Conservation (phyloP, 2,797 vertebrate genomes). For the Pithecia hirsuta region DNA sequence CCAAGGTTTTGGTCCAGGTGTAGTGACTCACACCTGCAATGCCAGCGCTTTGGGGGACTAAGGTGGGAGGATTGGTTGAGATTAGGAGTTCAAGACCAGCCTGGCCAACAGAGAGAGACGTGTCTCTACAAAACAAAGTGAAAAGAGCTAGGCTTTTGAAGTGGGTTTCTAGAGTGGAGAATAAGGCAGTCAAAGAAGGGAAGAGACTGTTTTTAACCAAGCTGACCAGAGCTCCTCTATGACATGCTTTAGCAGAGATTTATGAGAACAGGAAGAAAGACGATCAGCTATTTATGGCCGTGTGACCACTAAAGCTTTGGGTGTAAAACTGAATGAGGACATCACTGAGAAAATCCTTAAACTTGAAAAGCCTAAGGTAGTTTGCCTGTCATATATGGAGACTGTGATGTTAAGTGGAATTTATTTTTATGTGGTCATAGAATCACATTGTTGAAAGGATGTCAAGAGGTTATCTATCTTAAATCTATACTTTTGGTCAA, state of each 20-base stretch:
- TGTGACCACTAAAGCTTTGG: background rate
- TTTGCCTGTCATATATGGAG: background rate
- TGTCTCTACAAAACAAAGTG: background rate
- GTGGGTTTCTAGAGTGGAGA: background rate
- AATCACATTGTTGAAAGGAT: background rate
- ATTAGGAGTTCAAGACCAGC: background rate
- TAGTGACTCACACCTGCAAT: background rate
- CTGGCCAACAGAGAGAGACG: background rate
- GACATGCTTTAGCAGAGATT: background rate
- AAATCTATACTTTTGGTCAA: background rate
- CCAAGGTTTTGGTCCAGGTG: background rate
- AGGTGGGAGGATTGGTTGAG: background rate
- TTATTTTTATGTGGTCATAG: constrained; percentile 42
- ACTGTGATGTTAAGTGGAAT: background rate
- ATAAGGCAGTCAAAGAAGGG: background rate
- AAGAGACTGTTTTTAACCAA: background rate
- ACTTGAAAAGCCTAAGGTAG: background rate
- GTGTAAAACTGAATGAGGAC: background rate
- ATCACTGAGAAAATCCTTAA: background rate
- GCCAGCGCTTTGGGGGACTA: background rate
- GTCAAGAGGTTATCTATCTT: background rate
- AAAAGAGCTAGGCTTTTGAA: background rate
- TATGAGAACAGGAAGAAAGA: background rate
- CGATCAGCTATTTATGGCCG: background rate
- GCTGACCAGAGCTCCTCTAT: background rate